These are phyloP conservation scores for Trachops cirrhosus DNA, from an alignment of 2,797 vertebrate genomes.

Conservation along the genomic window DNA sequence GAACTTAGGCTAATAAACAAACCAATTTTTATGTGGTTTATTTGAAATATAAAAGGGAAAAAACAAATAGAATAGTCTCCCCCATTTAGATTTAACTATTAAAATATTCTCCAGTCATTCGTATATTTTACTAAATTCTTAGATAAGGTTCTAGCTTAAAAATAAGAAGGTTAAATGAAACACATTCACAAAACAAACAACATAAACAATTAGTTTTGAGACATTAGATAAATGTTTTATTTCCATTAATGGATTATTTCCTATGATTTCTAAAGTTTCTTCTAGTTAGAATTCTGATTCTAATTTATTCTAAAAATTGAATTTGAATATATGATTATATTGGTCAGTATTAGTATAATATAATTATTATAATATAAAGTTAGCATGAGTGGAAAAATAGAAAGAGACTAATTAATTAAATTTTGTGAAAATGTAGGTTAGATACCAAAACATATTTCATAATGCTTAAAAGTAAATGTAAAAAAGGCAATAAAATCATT, in stretches of 20 bases:
- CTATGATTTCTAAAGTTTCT: neutral
- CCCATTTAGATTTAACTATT: neutral
- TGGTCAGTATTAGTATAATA: neutral
- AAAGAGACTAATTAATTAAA: neutral
- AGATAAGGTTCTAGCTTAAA: neutral
- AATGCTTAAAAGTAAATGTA: neutral
- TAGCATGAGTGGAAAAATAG: neutral
- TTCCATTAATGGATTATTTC: neutral
- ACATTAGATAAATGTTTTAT: neutral
- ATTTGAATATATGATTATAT: neutral
- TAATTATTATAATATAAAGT: neutral
- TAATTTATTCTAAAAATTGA: neutral
- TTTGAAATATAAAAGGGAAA: neutral
- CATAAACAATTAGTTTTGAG: neutral
- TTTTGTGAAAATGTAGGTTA: neutral
- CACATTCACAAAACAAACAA: neutral
- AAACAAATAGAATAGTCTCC: neutral
- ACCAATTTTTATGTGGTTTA: neutral
- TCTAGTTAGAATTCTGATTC: neutral
- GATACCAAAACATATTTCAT: neutral
- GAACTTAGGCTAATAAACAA: constrained; percentile 14
- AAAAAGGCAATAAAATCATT: neutral
- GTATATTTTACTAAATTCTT: neutral
- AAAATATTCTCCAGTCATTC: neutral
- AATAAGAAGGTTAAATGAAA: neutral